Percentiles rank a stretch among this genome's conserved stretches.
These are phyloP conservation scores for Saturnia pavonia DNA, from an alignment of 2,888 invertebrate species.

Conservation along the genomic window DNA sequence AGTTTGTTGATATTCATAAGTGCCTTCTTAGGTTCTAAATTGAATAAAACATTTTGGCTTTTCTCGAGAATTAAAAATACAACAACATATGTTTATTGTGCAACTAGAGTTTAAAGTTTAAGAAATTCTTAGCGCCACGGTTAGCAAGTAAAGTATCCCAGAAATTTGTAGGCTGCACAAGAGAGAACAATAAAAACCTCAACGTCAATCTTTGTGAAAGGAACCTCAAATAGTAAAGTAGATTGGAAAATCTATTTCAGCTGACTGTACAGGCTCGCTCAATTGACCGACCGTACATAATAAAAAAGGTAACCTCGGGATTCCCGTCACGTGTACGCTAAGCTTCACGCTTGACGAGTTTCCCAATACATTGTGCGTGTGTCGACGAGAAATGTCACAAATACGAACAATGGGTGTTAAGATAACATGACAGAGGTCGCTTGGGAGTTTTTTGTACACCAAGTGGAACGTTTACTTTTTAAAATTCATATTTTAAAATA, in stretches of 20 bases:
- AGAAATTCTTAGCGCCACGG: neutral
- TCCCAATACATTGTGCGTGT: conserved; percentile 25
- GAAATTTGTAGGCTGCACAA: neutral
- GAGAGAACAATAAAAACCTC: neutral
- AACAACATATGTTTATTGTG: too few relatives aligned
- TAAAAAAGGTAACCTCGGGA: conserved; percentile 21
- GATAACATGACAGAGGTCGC: neutral
- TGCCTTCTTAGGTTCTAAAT: too few relatives aligned
- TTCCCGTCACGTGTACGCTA: conserved; percentile 32
- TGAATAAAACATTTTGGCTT: too few relatives aligned
- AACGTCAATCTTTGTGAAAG: neutral
- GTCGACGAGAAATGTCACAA: conserved; percentile 20
- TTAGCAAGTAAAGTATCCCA: neutral
- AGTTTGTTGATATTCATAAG: too few relatives aligned
- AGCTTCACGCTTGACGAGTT: conserved; percentile 34
- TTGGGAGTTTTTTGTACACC: conserved; percentile 8
- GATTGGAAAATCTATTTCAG: conserved; percentile 20
- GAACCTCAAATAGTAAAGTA: conserved; percentile 9
- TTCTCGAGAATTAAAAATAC: too few relatives aligned
- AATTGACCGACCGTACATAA: conserved; percentile 31
- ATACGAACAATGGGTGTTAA: conserved; percentile 16
- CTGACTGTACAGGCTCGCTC: conserved; percentile 19
- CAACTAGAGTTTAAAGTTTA: neutral
- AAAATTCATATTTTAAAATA: neutral
- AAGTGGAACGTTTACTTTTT: neutral